Evolutionary conservation across 2,113 vertebrate genomes (phyloP).

Genomic region (Ceyx margarethae): DNA sequence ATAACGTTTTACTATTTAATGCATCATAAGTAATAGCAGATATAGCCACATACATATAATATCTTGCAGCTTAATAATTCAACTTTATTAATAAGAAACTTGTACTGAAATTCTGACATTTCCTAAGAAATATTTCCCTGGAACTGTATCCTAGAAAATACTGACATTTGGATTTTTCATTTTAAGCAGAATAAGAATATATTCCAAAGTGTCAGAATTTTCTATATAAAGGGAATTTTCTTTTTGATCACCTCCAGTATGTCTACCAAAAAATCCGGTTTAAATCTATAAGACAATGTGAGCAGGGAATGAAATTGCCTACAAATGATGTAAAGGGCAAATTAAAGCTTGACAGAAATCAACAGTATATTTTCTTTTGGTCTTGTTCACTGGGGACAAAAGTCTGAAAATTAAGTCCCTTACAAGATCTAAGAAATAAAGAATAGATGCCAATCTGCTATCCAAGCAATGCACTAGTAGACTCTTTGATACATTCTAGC

Average conservation of each 20-base stretch:
- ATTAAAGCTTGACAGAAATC: not conserved
- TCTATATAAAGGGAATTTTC: not conserved
- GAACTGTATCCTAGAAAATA: not conserved
- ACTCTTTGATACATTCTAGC: not conserved
- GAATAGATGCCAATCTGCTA: not conserved
- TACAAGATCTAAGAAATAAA: not conserved
- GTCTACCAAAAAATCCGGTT: not conserved
- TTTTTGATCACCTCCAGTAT: not conserved
- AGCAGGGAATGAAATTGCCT: not conserved
- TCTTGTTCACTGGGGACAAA: not conserved
- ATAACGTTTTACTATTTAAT: not conserved
- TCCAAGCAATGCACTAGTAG: not conserved
- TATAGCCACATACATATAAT: not conserved
- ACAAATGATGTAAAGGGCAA: not conserved
- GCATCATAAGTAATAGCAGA: not conserved
- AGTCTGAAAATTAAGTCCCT: not conserved
- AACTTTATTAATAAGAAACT: not conserved
- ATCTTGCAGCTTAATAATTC: not conserved
- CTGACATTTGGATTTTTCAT: not conserved
- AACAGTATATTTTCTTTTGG: not conserved
- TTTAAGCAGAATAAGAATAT: not conserved
- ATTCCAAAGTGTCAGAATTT: constrained; percentile 2
- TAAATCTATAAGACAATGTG: not conserved
- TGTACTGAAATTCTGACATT: constrained; percentile 1
- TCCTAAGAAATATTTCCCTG: not conserved